Percentiles rank a stretch among this genome's conserved stretches.
Conservation (phyloP, 2,797 vertebrate species). For the Scyliorhinus canicula region DNA sequence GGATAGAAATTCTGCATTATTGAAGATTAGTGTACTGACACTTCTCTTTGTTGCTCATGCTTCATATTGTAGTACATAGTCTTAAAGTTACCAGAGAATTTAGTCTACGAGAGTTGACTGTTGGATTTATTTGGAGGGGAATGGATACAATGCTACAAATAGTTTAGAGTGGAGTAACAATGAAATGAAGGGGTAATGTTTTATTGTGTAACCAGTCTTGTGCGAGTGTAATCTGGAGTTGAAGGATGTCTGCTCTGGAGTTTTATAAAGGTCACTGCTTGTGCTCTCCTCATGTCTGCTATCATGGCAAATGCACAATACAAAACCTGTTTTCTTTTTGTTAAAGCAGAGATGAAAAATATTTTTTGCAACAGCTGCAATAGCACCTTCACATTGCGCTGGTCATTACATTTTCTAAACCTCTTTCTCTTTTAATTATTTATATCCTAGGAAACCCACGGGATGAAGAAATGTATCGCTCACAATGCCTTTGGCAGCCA, state of each 20-base stretch:
- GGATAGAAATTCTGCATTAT: not conserved
- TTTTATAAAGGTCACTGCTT: not conserved
- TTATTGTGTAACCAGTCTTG: not conserved
- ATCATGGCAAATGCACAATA: not conserved
- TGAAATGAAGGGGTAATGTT: not conserved
- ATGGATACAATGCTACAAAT: not conserved
- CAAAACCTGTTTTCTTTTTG: not conserved
- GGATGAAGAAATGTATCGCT: conserved; percentile 65
- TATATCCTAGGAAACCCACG: conserved; percentile 52
- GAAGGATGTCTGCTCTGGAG: not conserved
- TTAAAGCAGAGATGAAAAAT: not conserved
- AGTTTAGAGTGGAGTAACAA: not conserved
- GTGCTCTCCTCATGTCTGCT: not conserved
- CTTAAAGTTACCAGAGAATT: not conserved
- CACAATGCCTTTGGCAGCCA: conserved; percentile 51
- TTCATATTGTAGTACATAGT: not conserved
- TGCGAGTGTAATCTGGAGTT: not conserved
- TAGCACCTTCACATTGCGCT: not conserved
- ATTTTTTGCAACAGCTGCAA: not conserved
- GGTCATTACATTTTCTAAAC: not conserved
- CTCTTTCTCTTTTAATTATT: not conserved
- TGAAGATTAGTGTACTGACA: not conserved
- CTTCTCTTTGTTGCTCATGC: not conserved
- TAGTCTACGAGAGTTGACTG: not conserved
- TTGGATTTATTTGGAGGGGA: not conserved